These are phyloP conservation scores for Callyntrura guangdongensis DNA, from an alignment of 2,888 invertebrate species.

Conservation along the genomic window DNA sequence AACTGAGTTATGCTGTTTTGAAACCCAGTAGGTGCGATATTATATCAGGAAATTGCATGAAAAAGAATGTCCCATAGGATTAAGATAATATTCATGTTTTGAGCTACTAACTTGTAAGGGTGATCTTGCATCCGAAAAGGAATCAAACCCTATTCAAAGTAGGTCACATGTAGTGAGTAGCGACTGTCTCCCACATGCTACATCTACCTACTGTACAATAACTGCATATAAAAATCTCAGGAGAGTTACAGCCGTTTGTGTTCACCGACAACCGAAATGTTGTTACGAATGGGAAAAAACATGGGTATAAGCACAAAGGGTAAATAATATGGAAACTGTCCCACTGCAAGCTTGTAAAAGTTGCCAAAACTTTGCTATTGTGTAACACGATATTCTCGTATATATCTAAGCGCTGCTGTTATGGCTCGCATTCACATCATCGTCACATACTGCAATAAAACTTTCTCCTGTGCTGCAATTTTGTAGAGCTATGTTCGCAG, in stretches of 20 bases:
- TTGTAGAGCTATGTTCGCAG: conserved; percentile 20
- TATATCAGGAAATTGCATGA: too few relatives aligned
- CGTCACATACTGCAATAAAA: too few relatives aligned
- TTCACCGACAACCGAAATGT: background rate
- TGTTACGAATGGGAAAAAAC: background rate
- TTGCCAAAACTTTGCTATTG: background rate
- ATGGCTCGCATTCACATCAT: too few relatives aligned
- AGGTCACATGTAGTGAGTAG: background rate
- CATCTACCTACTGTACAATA: background rate
- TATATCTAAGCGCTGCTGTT: too few relatives aligned
- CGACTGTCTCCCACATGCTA: background rate
- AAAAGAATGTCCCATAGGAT: too few relatives aligned
- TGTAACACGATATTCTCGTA: too few relatives aligned
- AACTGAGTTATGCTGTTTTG: too few relatives aligned
- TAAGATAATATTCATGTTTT: too few relatives aligned
- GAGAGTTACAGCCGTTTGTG: background rate
- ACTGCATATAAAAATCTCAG: background rate
- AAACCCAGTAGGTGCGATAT: too few relatives aligned
- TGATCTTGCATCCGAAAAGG: too few relatives aligned
- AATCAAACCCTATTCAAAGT: background rate
- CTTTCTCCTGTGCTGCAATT: conserved; percentile 5
- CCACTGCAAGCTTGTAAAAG: background rate
- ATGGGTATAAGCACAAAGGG: background rate
- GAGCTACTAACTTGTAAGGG: too few relatives aligned
- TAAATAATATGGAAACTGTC: background rate